Evolutionary conservation across 2,888 invertebrate species (phyloP).

Genomic region (Unio pictorum): DNA sequence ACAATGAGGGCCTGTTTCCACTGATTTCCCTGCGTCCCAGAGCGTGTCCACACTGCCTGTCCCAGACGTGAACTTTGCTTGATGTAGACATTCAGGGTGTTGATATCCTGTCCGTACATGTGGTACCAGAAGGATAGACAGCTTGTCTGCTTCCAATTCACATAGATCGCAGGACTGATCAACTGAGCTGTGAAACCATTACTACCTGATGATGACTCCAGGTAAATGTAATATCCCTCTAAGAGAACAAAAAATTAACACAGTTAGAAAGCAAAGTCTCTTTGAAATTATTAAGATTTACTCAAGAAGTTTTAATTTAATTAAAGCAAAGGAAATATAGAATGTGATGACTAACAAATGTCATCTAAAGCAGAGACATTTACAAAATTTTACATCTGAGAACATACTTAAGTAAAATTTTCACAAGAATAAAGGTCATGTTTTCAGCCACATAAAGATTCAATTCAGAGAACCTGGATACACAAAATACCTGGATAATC

Average conservation of each 20-base stretch:
- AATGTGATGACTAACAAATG: too few relatives aligned
- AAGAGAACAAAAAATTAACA: slow-evolving; percentile 2
- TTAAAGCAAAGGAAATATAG: too few relatives aligned
- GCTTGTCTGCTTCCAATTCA: slow-evolving; percentile 12
- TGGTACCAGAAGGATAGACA: slow-evolving; percentile 63
- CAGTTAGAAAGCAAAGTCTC: neutral
- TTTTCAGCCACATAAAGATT: too few relatives aligned
- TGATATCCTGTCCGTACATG: slow-evolving; percentile 60
- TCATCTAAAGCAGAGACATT: too few relatives aligned
- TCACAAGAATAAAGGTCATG: too few relatives aligned
- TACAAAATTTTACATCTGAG: too few relatives aligned
- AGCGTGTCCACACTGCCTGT: slow-evolving; percentile 38
- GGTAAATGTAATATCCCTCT: slow-evolving; percentile 54
- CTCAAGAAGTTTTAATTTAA: too few relatives aligned
- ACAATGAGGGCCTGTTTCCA: slow-evolving; percentile 46
- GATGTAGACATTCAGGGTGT: slow-evolving; percentile 48
- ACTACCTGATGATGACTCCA: slow-evolving; percentile 41
- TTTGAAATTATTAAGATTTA: neutral
- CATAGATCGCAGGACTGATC: slow-evolving; percentile 31
- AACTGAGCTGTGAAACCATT: slow-evolving; percentile 39
- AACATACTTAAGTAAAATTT: too few relatives aligned
- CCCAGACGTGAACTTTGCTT: slow-evolving; percentile 31
- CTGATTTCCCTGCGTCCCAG: slow-evolving; percentile 40
- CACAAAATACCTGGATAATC: too few relatives aligned
- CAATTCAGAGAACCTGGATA: too few relatives aligned